Evolutionary conservation across 2,888 invertebrate species (phyloP).

Genomic region (Tipula helvola): DNA sequence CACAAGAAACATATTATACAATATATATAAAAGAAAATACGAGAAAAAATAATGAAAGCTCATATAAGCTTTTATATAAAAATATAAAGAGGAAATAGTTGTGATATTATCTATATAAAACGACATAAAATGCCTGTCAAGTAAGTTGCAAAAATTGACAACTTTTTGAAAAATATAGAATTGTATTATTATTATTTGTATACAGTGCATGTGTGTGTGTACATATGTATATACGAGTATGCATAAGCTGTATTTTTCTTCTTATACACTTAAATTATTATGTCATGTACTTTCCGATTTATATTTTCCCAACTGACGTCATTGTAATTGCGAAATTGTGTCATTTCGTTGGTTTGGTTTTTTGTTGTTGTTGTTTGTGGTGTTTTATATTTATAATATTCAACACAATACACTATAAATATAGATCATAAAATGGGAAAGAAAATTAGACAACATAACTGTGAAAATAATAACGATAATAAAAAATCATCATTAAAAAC

Average conservation of each 20-base stretch:
- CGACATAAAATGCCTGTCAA: neutral
- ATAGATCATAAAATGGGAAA: neutral
- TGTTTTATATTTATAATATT: neutral
- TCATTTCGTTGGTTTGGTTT: neutral
- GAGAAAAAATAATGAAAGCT: neutral
- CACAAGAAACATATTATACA: neutral
- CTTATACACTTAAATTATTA: neutral
- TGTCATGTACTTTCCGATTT: neutral
- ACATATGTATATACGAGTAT: too few relatives aligned
- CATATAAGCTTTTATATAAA: neutral
- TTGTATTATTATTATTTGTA: neutral
- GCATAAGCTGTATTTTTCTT: neutral
- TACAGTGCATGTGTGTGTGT: neutral
- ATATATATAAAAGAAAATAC: neutral
- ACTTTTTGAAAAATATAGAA: neutral
- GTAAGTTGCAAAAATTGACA: neutral
- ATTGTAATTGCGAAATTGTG: neutral
- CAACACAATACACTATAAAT: too few relatives aligned
- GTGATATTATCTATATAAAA: neutral
- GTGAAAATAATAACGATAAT: neutral
- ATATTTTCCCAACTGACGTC: neutral
- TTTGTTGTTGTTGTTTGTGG: neutral
- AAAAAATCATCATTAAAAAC: neutral
- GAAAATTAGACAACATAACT: neutral
- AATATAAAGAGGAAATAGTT: neutral